These are phyloP conservation scores for Lasioglossum leucozonium DNA, from an alignment of 2,888 invertebrate genomes.

Conservation along the genomic window DNA sequence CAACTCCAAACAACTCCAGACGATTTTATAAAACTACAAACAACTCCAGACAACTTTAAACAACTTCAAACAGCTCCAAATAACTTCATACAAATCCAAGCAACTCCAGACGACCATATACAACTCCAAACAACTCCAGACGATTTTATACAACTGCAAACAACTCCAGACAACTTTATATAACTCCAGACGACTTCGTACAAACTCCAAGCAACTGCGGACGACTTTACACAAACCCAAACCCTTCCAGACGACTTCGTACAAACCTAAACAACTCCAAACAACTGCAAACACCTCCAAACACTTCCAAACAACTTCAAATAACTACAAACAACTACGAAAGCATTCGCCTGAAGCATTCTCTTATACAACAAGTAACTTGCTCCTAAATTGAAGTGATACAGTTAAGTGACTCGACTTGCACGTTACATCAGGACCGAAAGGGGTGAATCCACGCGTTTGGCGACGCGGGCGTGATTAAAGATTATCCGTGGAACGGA, in stretches of 20 bases:
- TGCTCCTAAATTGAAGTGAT: background rate
- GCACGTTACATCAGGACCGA: background rate
- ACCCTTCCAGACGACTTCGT: background rate
- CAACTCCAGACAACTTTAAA: too few relatives aligned
- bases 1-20: too few relatives aligned
- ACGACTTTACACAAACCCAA: background rate
- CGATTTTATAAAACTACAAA: too few relatives aligned
- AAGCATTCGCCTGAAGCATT: background rate
- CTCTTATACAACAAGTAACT: background rate
- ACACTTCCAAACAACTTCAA: background rate
- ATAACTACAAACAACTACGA: background rate
- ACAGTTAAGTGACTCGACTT: background rate
- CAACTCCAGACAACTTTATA: too few relatives aligned
- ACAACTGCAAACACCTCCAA: background rate
- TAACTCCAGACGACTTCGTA: too few relatives aligned
- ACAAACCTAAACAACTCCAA: background rate
- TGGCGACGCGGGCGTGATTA: constrained; percentile 68
- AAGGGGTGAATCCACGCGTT: background rate
- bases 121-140: too few relatives aligned
- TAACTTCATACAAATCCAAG: too few relatives aligned
- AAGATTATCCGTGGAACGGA: constrained; percentile 77
- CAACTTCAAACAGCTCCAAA: too few relatives aligned
- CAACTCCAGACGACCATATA: too few relatives aligned
- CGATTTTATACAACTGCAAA: too few relatives aligned
- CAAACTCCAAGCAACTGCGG: background rate